Base-by-base conservation (phyloP, 2,888 invertebrate species). In the Nymphalis c-album region DNA sequence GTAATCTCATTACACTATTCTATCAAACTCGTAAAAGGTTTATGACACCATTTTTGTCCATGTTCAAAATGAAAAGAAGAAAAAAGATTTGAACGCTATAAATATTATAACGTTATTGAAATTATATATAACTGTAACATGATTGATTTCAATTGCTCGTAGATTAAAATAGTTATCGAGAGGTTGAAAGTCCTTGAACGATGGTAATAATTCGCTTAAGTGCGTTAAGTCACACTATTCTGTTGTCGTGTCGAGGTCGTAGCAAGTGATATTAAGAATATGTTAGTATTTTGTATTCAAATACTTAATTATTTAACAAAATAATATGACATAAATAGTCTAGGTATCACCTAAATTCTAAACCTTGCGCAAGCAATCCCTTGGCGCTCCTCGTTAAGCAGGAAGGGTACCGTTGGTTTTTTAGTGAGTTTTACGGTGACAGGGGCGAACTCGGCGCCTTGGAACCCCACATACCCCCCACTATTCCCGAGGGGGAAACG, bases 181-280 rank as follows among this genome's bases (percentile, higher is more conserved):
- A 51, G 48, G 20, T 63, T 60, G 18, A 63, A 60, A 59, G 67
- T 60, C 60, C 63, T 63, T 69, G 48, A 46, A 62, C 53, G 40
- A 53, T 63, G 18, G 59, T 48, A 59, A 62, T 62, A 63, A 69
- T 63, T 66, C 40, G 45, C 18, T 53, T 57, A 60, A 63, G 35
- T 63, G 63, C 63, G 31, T 60, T 22, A 50, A 60, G 63, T 63
- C 63, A 66, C 63, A 69, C 60, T 55, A 59, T 60, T 60, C 53
- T 66, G 61, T 61, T 61, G 47, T 61, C 48, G 57, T 47, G 40
- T 66, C n/a, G 50, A 66, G 66, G 66, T 62, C 66, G 57, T 6
- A 60, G 26, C 45, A 51, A 53, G 60, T 60, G 18, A n/a, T 53
- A 60, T 18, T 18, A 8, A 47, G 57, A 53, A 53, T 26, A 20